These are phyloP conservation scores for Poecilia velifera DNA, from an alignment of 2,797 vertebrate species.

Conservation along the genomic window DNA sequence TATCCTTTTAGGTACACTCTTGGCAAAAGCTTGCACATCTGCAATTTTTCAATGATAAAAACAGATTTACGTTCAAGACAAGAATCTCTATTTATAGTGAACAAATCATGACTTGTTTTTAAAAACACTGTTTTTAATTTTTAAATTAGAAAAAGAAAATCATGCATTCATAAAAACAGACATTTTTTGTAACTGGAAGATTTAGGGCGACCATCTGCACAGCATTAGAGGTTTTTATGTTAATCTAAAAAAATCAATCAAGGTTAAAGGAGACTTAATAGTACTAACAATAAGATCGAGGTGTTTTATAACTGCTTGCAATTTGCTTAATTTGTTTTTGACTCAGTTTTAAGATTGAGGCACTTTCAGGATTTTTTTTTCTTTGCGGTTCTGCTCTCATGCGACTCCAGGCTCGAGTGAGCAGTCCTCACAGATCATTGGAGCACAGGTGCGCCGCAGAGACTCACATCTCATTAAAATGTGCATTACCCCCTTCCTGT, in stretches of 20 bases:
- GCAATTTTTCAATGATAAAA: no score
- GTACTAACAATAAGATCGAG: not conserved
- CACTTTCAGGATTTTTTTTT: constrained; percentile 36
- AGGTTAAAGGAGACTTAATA: not conserved
- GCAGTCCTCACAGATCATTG: constrained; percentile 61
- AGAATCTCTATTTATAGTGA: no score
- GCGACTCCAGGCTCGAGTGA: constrained; percentile 58
- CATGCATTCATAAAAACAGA: not conserved
- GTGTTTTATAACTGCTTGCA: constrained; percentile 1
- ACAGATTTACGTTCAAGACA: no score
- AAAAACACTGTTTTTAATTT: no score
- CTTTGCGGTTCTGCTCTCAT: constrained; percentile 36
- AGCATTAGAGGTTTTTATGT: not conserved
- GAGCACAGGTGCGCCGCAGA: constrained; percentile 69
- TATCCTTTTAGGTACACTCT: no score
- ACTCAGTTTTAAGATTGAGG: constrained; percentile 38
- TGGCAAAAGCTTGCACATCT: no score
- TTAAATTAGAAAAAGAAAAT: no score
- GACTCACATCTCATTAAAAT: constrained; percentile 80
- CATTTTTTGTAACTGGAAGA: not conserved
- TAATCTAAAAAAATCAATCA: not conserved
- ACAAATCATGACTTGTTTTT: no score
- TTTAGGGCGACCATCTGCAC: not conserved
- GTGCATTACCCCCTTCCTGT: constrained; percentile 70
- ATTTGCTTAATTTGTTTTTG: constrained; percentile 36